Conservation (phyloP, 2,888 invertebrate species). For the Autographa pulchrina region DNA sequence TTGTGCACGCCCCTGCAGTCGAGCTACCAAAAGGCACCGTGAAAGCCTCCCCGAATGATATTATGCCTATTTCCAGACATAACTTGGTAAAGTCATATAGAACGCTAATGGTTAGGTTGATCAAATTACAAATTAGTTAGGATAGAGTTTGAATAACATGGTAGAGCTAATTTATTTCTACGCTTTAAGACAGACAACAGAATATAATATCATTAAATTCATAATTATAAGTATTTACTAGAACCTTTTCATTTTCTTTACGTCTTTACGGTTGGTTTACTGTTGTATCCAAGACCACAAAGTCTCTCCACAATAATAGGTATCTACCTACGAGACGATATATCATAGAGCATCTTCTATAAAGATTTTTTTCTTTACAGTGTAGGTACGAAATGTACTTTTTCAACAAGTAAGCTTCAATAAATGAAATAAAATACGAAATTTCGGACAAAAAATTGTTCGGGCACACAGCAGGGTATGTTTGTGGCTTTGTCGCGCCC, state of each 20-base stretch:
- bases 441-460: constrained; percentile 81
- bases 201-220: neutral
- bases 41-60: constrained; percentile 74
- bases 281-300: constrained; percentile 72
- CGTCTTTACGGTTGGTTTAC: constrained; percentile 35
- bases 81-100: constrained; percentile 23
- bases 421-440: constrained; percentile 87
- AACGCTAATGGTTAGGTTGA: neutral
- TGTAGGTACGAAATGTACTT: constrained; percentile 67
- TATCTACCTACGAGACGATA: constrained; percentile 78
- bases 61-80: constrained; percentile 74
- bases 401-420: constrained; percentile 78
- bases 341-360: constrained; percentile 85
- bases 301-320: constrained; percentile 74
- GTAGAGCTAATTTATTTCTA: too few species aligned
- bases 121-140: constrained; percentile 6
- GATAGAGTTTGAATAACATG: neutral
- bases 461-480: constrained; percentile 86
- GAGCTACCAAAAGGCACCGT: constrained; percentile 68
- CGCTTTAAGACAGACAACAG: neutral
- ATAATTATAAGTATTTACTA: neutral
- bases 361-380: constrained; percentile 72
- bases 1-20: constrained; percentile 81
- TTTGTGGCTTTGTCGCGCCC: constrained; percentile 89
- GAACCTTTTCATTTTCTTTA: constrained; percentile 7